Percentiles rank a stretch among this genome's conserved stretches.
Conservation (phyloP, 2,113 vertebrate species). For the Tonatia bakeri region DNA sequence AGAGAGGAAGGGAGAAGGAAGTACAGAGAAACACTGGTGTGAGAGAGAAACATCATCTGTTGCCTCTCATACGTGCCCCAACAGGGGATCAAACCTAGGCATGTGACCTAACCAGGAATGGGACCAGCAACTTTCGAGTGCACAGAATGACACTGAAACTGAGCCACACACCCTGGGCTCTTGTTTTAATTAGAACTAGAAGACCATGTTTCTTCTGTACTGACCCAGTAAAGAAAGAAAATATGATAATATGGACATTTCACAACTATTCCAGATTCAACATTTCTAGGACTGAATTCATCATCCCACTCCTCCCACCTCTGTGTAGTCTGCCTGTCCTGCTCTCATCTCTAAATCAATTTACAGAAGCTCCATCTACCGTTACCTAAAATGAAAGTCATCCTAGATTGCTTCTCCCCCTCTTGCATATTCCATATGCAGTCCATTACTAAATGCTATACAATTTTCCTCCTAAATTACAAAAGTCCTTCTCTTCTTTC, state of each 20-base stretch:
- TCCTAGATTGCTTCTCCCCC: neutral
- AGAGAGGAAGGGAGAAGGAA: too few species aligned
- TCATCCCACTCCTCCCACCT: neutral
- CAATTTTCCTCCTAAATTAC: neutral
- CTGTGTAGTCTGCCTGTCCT: neutral
- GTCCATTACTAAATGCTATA: neutral
- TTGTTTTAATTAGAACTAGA: neutral
- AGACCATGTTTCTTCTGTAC: neutral
- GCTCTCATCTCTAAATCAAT: neutral
- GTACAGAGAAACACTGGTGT: too few species aligned
- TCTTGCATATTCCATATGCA: neutral
- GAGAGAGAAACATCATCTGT: too few species aligned
- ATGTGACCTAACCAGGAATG: too few species aligned
- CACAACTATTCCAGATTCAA: neutral
- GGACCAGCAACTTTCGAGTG: too few species aligned
- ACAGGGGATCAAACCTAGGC: too few species aligned
- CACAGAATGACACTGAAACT: too few species aligned
- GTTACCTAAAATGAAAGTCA: neutral
- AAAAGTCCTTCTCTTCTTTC: neutral
- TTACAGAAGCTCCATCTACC: neutral
- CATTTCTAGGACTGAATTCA: neutral
- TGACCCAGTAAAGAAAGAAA: neutral
- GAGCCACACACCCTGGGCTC: too few species aligned
- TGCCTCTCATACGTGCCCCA: too few species aligned
- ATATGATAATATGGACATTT: neutral